Percentiles rank a stretch among this genome's conserved stretches.
Evolutionary conservation across 1,140 invertebrate genomes (phyloP).

Genomic region (Neodiprion fabricii): DNA sequence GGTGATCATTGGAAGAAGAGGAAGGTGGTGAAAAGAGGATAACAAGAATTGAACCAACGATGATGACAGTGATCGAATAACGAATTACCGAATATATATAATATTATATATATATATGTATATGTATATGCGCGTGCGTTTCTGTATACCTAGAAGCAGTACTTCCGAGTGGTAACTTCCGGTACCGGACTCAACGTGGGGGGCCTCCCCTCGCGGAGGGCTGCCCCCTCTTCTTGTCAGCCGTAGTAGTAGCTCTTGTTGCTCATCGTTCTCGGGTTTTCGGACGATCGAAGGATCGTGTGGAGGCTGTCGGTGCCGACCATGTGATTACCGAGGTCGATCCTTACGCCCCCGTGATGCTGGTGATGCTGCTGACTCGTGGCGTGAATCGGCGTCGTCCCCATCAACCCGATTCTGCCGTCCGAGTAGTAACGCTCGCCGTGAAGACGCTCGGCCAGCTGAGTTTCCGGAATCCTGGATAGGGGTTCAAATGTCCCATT

Average conservation of each 20-base stretch:
- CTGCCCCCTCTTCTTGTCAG: conserved; percentile 63
- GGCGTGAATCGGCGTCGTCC: conserved; percentile 38
- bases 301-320: conserved; percentile 57
- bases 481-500: neutral
- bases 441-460: conserved; percentile 53
- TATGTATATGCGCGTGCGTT: neutral
- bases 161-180: conserved; percentile 57
- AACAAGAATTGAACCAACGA: too few relatives aligned
- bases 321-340: conserved; percentile 60
- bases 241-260: conserved; percentile 69
- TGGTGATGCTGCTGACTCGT: conserved; percentile 32
- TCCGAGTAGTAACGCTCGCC: conserved; percentile 54
- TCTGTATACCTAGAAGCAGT: conserved; percentile 51
- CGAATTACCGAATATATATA: neutral
- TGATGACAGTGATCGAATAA: too few relatives aligned
- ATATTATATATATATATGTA: neutral
- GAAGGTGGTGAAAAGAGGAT: too few relatives aligned
- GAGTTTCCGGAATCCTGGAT: conserved; percentile 53
- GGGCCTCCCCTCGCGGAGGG: conserved; percentile 54
- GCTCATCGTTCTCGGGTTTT: conserved; percentile 60
- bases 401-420: conserved; percentile 48
- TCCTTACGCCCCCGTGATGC: conserved; percentile 42
- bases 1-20: too few relatives aligned
- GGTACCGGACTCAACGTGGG: conserved; percentile 56
- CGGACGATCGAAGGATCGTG: conserved; percentile 54